Conservation (phyloP, 2,797 vertebrate genomes). For the Philypnodon macrostomus region DNA sequence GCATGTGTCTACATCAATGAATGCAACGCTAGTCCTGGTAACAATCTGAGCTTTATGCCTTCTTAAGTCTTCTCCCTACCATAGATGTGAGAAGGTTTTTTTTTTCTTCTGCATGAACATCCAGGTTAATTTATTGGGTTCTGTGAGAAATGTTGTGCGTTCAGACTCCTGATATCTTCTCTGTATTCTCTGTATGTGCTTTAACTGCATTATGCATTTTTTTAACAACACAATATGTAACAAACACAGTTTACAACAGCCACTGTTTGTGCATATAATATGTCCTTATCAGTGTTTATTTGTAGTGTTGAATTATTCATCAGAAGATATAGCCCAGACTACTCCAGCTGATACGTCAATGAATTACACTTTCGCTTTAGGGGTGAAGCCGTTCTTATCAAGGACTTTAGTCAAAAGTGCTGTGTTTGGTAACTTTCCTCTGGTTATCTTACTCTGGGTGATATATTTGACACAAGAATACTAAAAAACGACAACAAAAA, state of each 20-base stretch:
- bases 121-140: not conserved
- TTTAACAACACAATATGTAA: not conserved
- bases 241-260: not conserved
- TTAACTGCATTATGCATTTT: not conserved
- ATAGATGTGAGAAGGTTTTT: not conserved
- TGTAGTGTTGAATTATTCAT: constrained; percentile 8
- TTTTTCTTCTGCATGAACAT: not conserved
- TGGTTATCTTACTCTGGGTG: not conserved
- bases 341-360: constrained; percentile 10
- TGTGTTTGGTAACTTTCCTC: not conserved
- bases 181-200: not conserved
- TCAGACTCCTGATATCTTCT: not conserved
- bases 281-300: constrained; percentile 7
- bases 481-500: no score
- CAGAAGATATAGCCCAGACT: not conserved
- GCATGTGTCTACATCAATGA: not conserved
- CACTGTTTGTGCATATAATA: not conserved
- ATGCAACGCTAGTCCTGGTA: not conserved
- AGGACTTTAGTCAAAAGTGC: not conserved
- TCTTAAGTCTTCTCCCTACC: not conserved
- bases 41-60: not conserved
- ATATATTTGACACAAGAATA: no score
- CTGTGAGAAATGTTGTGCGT: not conserved
- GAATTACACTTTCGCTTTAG: constrained; percentile 1
- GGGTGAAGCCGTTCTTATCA: not conserved